Evolutionary conservation across 2,888 invertebrate genomes (phyloP).

Genomic region (Myathropa florea): DNA sequence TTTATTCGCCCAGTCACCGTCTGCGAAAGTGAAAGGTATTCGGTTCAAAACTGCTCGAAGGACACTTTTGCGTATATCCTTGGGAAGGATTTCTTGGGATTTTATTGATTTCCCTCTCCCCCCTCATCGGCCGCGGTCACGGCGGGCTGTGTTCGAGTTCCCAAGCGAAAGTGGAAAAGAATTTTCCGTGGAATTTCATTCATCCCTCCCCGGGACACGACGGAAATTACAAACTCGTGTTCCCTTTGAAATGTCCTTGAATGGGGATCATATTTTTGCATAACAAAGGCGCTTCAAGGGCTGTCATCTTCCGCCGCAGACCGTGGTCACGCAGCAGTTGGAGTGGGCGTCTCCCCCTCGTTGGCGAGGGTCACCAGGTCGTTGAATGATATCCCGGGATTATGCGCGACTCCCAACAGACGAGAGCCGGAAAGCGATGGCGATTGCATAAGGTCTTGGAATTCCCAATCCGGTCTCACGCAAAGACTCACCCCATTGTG

Average conservation of each 20-base stretch:
- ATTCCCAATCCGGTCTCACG: neutral
- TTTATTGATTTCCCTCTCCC: neutral
- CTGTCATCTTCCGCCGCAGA: neutral
- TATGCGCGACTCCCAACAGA: neutral
- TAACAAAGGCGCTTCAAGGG: neutral
- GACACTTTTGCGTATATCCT: neutral
- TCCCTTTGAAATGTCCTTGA: neutral
- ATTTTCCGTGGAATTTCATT: neutral
- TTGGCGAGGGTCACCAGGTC: neutral
- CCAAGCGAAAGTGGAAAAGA: neutral
- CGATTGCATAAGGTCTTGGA: neutral
- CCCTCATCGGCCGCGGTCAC: neutral
- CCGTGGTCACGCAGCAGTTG: neutral
- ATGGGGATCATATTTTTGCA: neutral
- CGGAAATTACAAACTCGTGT: conserved; percentile 52
- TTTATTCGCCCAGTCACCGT: neutral
- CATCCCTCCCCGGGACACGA: neutral
- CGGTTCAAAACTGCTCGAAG: neutral
- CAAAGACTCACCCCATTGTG: neutral
- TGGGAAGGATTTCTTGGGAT: neutral
- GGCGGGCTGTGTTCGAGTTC: neutral
- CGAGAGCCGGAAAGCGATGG: neutral
- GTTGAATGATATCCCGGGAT: neutral
- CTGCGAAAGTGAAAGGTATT: neutral
- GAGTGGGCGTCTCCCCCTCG: too few species aligned